Evolutionary conservation across 2,888 invertebrate genomes (phyloP), one percentile per base, ranked within the genome.

Genomic region (Conomelus anceps): DNA sequence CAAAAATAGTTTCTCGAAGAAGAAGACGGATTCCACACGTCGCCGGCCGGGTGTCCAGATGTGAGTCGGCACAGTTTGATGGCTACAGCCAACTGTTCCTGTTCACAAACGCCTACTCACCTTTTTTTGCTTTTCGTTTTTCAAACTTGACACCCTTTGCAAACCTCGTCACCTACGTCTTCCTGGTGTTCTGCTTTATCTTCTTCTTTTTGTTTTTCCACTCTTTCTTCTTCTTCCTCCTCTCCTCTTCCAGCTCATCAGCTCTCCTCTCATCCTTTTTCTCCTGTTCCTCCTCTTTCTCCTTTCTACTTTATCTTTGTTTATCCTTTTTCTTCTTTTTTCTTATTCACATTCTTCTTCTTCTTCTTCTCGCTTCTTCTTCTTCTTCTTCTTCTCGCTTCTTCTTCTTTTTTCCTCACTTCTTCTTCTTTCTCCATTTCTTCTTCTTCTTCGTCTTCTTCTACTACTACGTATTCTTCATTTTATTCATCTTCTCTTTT

Each of bases 1-100:
- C 86, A 86, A 86, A 86, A 86, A 86, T 24, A 86, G 23, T 23
- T 86, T 86, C 86, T 29, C 86, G 11, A 63, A 63, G 63, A 63
- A 63, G 63, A 63, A 63, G 63, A 63, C 63, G 63, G 63, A 63
- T 63, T 63, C 63, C 63, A 63, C 63, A 63, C 63, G 63, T 63
- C 63, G 63, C 34, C 9, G 34, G 63, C 34, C 9, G 34, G 34
- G n/a, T 63, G 63, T n/a, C 63, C 63, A 63, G 63, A 63, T 63
- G 63, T 63, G 63, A n/a, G 34, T 34, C 34, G 34, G 63, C 63
- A n/a, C 20, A 4, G 3, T 34, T 34, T 34, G 34, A 34, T 17
- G 34, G 63, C 13, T n/a, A 63, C 3, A 63, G n/a, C 63, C 63
- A 63, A 63, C 63, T 63, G 63, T 63, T 63, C 63, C 63, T 63